phyloP scores from a whole-genome alignment of 2,888 invertebrate genomes.

The Epirrhoe tristata region DNA sequence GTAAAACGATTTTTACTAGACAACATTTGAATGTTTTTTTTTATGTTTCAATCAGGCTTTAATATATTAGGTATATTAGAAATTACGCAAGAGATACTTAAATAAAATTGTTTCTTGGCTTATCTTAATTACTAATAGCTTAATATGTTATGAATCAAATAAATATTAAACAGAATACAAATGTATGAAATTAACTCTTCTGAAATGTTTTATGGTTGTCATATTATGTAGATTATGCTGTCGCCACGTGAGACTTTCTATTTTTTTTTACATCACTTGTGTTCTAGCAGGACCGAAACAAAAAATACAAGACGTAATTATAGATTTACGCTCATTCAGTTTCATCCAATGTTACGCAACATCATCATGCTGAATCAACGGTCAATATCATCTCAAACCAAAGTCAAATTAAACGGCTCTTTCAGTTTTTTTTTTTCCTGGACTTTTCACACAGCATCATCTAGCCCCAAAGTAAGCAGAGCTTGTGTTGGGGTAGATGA shows the following conservation, averaged over 20 bases:
- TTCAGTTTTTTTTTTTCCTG: too few species aligned
- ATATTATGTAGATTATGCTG: constrained; percentile 1
- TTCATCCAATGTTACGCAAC: constrained; percentile 51
- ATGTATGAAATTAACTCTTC: too few species aligned
- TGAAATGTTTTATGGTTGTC: constrained; percentile 2
- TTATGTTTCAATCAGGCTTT: too few species aligned
- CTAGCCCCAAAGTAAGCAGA: too few species aligned
- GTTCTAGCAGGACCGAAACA: constrained; percentile 22
- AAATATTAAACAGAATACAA: background rate
- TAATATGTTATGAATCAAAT: background rate
- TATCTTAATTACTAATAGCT: background rate
- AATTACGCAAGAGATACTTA: background rate
- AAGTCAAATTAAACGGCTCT: constrained; percentile 24
- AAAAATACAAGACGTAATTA: constrained; percentile 36
- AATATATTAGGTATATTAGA: background rate
- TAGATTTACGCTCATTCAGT: constrained; percentile 47
- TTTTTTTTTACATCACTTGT: constrained; percentile 9
- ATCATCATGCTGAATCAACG: constrained; percentile 40
- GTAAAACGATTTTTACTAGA: too few species aligned
- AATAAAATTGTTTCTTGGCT: background rate
- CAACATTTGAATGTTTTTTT: too few species aligned
- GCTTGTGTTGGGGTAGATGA: too few species aligned
- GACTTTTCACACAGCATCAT: too few species aligned
- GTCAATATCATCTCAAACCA: constrained; percentile 41
- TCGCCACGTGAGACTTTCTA: constrained; percentile 13